These are phyloP conservation scores for Semnornis frantzii DNA, from an alignment of 2,113 vertebrate species.

Conservation along the genomic window DNA sequence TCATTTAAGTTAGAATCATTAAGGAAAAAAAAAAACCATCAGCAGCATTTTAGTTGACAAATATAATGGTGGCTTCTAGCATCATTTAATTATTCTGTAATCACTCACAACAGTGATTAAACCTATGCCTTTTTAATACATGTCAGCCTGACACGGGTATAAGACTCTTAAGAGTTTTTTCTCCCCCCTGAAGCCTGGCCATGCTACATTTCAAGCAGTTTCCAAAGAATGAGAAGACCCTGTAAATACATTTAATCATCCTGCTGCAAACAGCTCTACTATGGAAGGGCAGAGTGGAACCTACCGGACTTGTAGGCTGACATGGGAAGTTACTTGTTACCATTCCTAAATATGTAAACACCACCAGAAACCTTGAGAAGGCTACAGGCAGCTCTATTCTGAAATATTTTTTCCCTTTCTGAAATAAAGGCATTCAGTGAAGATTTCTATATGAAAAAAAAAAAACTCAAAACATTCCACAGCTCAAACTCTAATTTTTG, in stretches of 20 bases:
- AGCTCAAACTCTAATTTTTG: neutral
- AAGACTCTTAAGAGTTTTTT: accelerated
- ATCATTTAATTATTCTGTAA: neutral
- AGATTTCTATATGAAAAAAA: neutral
- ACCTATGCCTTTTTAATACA: neutral
- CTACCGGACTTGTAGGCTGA: neutral
- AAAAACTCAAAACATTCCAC: too few species aligned
- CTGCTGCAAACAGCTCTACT: neutral
- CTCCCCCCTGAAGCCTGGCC: neutral
- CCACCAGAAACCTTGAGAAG: neutral
- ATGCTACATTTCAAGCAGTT: neutral
- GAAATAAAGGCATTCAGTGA: neutral
- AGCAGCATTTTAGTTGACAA: neutral
- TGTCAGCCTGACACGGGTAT: neutral
- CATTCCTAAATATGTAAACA: neutral
- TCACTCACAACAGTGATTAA: neutral
- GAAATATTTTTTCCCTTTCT: neutral
- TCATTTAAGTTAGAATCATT: neutral
- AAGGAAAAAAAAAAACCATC: neutral
- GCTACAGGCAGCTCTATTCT: neutral
- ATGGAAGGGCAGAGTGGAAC: neutral
- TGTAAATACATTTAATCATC: neutral
- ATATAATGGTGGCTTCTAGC: neutral
- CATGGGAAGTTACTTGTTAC: neutral
- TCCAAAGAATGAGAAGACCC: neutral